Conservation (phyloP, 2,113 vertebrate species). For the Phainopepla nitens region DNA sequence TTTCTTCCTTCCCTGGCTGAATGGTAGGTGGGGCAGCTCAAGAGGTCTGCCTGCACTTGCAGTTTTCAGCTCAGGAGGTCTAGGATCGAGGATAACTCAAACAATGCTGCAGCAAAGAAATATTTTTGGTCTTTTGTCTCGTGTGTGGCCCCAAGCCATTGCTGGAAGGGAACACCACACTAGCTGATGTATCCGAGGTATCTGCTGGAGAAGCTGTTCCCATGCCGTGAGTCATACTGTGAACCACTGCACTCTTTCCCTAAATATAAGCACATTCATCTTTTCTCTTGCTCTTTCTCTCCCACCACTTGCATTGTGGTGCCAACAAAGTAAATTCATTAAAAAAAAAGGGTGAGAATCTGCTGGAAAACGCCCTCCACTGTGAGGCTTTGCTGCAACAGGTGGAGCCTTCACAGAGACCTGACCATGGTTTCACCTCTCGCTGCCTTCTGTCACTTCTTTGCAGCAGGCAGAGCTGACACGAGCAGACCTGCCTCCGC, state of each 20-base stretch:
- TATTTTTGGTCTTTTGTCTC: neutral
- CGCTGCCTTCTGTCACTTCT: neutral
- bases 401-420: neutral
- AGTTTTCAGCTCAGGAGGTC: neutral
- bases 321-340: neutral
- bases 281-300: neutral
- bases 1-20: neutral
- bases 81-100: neutral
- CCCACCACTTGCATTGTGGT: neutral
- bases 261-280: neutral
- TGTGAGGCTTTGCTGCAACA: neutral
- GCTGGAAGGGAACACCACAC: neutral
- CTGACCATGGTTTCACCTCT: neutral
- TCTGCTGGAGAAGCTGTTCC: neutral
- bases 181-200: rapidly evolving
- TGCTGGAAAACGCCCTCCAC: neutral
- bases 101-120: neutral
- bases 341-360: neutral
- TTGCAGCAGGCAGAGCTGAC: neutral
- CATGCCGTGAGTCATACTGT: neutral
- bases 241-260: neutral
- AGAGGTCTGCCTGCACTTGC: neutral
- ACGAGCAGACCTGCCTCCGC: neutral
- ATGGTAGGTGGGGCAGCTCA: neutral
- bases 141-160: neutral